Base-by-base conservation (phyloP, 2,113 vertebrate genomes). In the Irena cyanogastra region DNA sequence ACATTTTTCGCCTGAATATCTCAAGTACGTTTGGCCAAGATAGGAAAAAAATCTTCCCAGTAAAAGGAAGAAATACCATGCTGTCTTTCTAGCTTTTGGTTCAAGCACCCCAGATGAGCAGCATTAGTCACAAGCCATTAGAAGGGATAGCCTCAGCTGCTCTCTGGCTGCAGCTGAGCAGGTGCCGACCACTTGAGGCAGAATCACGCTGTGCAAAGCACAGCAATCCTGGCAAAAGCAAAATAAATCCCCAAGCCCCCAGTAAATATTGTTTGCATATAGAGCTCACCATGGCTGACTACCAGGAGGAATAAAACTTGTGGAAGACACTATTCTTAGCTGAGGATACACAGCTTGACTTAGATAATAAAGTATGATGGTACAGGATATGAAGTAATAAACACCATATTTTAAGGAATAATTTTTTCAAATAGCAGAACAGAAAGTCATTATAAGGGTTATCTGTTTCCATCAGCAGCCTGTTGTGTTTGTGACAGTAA, bases 341-440 rank as follows among this genome's bases (percentile, higher is more conserved):
- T 72, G 61, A 95, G 64, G 20, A 17, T 69, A 70, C 41, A 44
- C 83, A 95, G 88, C 53, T 95, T 95, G 89, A 72, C 57, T 94
- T 56, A 45, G 42, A 89, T 90, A 91, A 94, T 93, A 88, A 88
- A 91, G 54, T 75, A 79, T 76, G 49, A 86, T 86, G 39, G 47
- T 75, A 57, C 28, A 83, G 45, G 57, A 84, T 92, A 52, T 60
- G 44, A 16, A 89, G 54, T 44, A 87, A 92, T 87, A 87, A 89
- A 65, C 71, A 82, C 35, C 53, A 77, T 90, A 87, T 64, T 94
- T 83, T 96, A 90, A 96, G 79, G 69, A 94, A 86, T 63, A 61
- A 13, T 79, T 87, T 90, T 88, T 90, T 83, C 3, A 90, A 95
- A 93, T 64, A 88, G 37, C 45, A 86, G 53, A 89, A 79, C 60